phyloP scores from a whole-genome alignment of 2,113 vertebrate species.

The Carettochelys insculpta region DNA sequence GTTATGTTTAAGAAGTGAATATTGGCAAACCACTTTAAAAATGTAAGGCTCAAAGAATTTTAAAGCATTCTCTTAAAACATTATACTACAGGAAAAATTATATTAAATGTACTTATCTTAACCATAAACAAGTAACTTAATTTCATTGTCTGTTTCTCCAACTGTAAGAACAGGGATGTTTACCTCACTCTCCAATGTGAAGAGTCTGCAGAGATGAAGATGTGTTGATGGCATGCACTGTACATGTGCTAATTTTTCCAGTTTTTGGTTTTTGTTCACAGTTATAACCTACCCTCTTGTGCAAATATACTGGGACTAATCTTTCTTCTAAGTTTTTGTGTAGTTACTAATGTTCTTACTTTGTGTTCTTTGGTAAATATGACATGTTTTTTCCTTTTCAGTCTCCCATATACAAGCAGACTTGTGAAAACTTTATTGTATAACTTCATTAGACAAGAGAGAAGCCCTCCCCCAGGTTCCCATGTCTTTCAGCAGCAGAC shows the following conservation, averaged over 20 bases:
- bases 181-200: no score
- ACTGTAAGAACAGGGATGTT: not conserved
- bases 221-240: not conserved
- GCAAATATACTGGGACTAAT: not conserved
- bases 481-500: slow-evolving; percentile 87
- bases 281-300: not conserved
- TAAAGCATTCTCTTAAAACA: not conserved
- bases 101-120: not conserved
- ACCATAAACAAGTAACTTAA: not conserved
- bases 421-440: slow-evolving; percentile 97
- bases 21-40: not conserved
- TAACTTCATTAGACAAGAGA: slow-evolving; percentile 98
- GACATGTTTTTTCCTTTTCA: slow-evolving; percentile 62
- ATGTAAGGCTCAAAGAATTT: not conserved
- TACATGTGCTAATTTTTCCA: not conserved
- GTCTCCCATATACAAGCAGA: slow-evolving; percentile 92
- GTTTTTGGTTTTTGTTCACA: not conserved
- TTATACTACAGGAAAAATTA: not conserved
- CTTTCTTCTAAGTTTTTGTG: not conserved
- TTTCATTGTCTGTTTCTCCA: not conserved
- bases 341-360: not conserved
- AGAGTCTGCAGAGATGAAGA: not conserved
- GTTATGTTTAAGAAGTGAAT: not conserved
- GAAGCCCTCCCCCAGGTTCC: slow-evolving; percentile 88
- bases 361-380: not conserved